Percentiles rank a stretch among this genome's conserved stretches.
These are phyloP conservation scores for Seira sanloemensis DNA, from an alignment of 2,888 invertebrate genomes.

Conservation along the genomic window DNA sequence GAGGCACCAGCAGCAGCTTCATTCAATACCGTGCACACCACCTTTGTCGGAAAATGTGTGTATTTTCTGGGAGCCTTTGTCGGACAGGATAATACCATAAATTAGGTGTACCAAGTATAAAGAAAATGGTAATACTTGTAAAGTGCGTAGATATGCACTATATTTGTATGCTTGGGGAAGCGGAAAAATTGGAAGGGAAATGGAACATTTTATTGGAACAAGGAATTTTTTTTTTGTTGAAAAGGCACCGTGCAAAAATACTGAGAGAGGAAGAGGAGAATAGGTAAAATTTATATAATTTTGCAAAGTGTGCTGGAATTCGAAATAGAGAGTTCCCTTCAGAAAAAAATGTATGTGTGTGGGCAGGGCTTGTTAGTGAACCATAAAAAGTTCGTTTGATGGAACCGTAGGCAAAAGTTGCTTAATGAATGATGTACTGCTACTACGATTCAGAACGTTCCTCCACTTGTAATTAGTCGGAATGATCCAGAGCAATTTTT, in stretches of 20 bases:
- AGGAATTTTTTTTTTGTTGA: background rate
- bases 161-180: background rate
- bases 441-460: background rate
- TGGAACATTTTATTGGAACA: background rate
- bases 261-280: background rate
- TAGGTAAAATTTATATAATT: background rate
- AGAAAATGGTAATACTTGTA: background rate
- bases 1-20: too few species aligned
- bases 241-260: background rate
- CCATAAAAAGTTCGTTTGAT: background rate
- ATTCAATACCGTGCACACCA: too few species aligned
- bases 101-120: background rate
- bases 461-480: constrained; percentile 14
- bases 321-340: background rate
- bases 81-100: background rate
- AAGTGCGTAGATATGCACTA: background rate
- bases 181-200: constrained; percentile 9
- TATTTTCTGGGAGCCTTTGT: background rate
- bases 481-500: constrained; percentile 5
- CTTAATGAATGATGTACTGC: constrained; percentile 13
- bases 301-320: constrained; percentile 1
- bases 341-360: background rate
- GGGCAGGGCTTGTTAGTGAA: background rate
- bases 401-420: background rate
- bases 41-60: background rate